phyloP scores from a whole-genome alignment of 2,113 vertebrate species.

The Trachemys scripta region DNA sequence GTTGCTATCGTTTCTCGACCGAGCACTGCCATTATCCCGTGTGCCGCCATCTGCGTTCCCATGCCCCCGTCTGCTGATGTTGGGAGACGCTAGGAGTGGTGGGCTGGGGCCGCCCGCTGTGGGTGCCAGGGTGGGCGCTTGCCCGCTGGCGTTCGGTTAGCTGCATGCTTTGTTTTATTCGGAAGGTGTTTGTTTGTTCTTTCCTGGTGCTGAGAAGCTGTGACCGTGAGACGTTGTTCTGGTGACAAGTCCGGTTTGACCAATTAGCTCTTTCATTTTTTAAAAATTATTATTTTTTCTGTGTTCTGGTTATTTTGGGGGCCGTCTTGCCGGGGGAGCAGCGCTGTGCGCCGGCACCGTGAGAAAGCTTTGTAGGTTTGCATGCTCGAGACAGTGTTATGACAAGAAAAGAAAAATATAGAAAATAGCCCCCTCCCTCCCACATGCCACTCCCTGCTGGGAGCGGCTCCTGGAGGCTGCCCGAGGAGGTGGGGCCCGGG shows the following conservation, averaged over 20 bases:
- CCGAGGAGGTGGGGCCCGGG: background rate
- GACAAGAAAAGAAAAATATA: background rate
- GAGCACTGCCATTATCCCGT: background rate
- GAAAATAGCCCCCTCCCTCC: background rate
- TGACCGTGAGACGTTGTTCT: background rate
- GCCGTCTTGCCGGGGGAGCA: background rate
- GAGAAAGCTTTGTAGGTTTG: background rate
- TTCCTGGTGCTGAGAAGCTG: conserved; percentile 25
- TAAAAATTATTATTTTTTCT: background rate
- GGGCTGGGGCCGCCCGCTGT: background rate
- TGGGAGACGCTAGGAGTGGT: background rate
- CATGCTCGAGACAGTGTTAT: background rate
- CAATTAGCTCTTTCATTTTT: conserved; percentile 60
- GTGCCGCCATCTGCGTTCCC: accelerated
- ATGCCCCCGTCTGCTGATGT: background rate
- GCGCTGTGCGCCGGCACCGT: background rate
- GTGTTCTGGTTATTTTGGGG: background rate
- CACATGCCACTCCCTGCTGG: background rate
- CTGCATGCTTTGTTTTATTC: background rate
- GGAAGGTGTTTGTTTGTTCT: background rate
- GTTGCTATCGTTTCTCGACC: background rate
- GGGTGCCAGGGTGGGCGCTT: no score
- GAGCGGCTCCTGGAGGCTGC: background rate
- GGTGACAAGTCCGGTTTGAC: conserved; percentile 18
- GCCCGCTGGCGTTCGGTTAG: background rate